These are phyloP conservation scores for Orcinus orca DNA, from an alignment of 2,113 vertebrate species.

Conservation along the genomic window DNA sequence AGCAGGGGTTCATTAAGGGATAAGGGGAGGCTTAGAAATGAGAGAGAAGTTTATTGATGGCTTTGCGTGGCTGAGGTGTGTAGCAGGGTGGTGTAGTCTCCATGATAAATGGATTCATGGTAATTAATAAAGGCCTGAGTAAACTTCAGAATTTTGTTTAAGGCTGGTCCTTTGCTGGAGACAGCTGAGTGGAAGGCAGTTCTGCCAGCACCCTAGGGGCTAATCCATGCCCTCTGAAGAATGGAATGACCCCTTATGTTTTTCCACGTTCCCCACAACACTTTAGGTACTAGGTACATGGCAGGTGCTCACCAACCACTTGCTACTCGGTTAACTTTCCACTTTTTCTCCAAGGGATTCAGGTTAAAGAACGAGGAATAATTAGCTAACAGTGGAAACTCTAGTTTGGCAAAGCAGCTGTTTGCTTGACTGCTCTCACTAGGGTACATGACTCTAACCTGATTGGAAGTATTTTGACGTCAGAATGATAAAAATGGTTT, in stretches of 20 bases:
- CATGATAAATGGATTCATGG: background rate
- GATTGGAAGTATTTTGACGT: constrained; percentile 3
- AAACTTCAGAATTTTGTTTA: background rate
- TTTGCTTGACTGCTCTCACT: background rate
- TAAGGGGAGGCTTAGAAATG: background rate
- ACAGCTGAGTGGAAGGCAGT: background rate
- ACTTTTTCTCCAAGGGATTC: background rate
- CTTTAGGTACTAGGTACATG: background rate
- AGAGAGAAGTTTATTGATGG: no score
- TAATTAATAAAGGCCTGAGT: background rate
- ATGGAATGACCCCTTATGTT: background rate
- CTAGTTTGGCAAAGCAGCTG: background rate
- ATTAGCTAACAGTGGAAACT: background rate
- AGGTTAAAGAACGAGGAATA: constrained; percentile 18
- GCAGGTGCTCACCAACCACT: background rate
- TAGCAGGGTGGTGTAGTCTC: background rate
- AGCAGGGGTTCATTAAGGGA: background rate
- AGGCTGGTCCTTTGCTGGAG: background rate
- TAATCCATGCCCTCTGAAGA: background rate
- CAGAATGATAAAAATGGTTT: background rate
- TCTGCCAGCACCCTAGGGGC: background rate
- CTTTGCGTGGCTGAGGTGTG: background rate
- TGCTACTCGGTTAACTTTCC: background rate
- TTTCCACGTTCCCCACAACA: background rate
- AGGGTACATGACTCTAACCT: background rate